Percentiles rank a stretch among this genome's conserved stretches.
Evolutionary conservation across 2,113 vertebrate species (phyloP).

Genomic region (Oophaga pumilio): DNA sequence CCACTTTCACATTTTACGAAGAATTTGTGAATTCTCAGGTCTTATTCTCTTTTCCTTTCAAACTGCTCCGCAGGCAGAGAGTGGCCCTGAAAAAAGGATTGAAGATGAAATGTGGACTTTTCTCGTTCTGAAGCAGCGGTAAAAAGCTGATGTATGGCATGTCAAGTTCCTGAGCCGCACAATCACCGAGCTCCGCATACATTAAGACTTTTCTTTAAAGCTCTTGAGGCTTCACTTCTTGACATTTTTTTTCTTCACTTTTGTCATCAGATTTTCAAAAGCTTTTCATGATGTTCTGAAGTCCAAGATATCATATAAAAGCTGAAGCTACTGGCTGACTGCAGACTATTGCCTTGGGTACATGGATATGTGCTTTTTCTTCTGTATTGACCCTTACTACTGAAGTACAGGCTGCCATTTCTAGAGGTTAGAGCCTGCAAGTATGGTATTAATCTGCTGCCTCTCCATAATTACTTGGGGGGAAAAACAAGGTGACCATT

Average conservation of each 20-base stretch:
- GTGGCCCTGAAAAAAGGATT: neutral
- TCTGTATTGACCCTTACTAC: neutral
- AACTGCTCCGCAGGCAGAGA: neutral
- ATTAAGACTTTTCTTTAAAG: constrained; percentile 15
- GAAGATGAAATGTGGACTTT: constrained; percentile 36
- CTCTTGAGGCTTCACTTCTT: constrained; percentile 10
- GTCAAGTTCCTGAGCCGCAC: constrained; percentile 16
- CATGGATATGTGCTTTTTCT: neutral
- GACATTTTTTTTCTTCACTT: neutral
- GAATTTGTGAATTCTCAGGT: neutral
- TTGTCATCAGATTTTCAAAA: constrained; percentile 13
- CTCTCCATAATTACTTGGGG: too few relatives aligned
- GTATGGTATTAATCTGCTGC: neutral
- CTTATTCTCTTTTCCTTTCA: neutral
- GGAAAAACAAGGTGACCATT: too few relatives aligned
- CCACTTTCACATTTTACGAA: neutral
- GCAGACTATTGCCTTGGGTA: neutral
- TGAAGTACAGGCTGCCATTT: neutral
- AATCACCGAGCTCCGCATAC: constrained; percentile 9
- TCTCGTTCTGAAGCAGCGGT: neutral
- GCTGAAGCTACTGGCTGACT: neutral
- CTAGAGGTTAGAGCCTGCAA: neutral
- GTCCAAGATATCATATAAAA: neutral
- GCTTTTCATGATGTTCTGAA: neutral
- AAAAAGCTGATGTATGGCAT: constrained; percentile 8